Evolutionary conservation across 92 coral and sea anemone species (phyloP).

Genomic region (Palythoa grandis): DNA sequence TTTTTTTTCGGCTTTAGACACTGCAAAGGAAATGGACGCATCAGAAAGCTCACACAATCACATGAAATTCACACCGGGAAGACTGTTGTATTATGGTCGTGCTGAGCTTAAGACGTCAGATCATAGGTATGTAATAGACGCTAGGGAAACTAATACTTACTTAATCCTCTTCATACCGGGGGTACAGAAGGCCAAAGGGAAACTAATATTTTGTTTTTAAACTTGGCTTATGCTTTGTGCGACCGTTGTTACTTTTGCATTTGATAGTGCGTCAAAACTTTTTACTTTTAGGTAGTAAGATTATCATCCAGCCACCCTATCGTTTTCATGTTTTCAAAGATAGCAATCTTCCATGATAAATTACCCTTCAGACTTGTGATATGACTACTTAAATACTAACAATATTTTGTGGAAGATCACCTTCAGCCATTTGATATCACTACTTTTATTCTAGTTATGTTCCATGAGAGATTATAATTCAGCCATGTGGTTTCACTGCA

Average conservation of each 20-base stretch:
- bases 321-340: background rate
- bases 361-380: background rate
- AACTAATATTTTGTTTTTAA: background rate
- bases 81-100: slow-evolving; percentile 84
- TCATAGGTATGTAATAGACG: slow-evolving; percentile 69
- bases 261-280: background rate
- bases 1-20: slow-evolving; percentile 22
- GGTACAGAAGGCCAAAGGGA: no score
- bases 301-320: background rate
- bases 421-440: background rate
- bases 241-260: background rate
- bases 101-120: slow-evolving; percentile 98
- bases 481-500: background rate
- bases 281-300: background rate
- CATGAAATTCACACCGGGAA: slow-evolving; percentile 81
- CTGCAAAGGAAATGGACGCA: slow-evolving; percentile 28
- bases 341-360: no score
- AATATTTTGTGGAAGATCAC: background rate
- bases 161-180: no score
- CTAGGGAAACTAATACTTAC: background rate
- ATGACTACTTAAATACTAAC: background rate
- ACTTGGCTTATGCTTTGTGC: background rate
- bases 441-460: background rate
- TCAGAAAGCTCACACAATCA: slow-evolving; percentile 45
- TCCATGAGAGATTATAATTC: background rate